Conservation (phyloP, 1,140 invertebrate species). For the Drosophila simulans region DNA sequence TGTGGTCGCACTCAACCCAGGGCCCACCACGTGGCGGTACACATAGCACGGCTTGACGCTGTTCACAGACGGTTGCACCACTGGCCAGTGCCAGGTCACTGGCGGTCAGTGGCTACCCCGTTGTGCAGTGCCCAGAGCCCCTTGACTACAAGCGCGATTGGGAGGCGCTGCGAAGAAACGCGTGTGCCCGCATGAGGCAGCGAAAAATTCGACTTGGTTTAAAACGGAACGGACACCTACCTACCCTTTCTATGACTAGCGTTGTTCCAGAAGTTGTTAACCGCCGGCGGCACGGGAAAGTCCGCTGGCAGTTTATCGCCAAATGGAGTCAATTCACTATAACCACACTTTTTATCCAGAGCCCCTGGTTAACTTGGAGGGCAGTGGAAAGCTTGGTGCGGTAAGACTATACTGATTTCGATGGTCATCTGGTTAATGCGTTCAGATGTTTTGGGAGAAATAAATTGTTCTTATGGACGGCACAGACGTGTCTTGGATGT, state of each 20-base stretch:
- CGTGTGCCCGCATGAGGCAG: conserved; percentile 26
- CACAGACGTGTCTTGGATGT: too few species aligned
- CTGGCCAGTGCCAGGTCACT: conserved; percentile 84
- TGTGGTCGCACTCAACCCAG: conserved; percentile 77
- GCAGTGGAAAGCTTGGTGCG: conserved; percentile 79
- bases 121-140: conserved; percentile 84
- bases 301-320: conserved; percentile 56
- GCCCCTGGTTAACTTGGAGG: conserved; percentile 50
- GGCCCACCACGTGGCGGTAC: conserved; percentile 84
- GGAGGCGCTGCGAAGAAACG: conserved; percentile 19
- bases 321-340: conserved; percentile 54
- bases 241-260: background rate
- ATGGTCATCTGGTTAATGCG: background rate
- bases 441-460: background rate
- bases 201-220: conserved; percentile 6
- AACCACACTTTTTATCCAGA: conserved; percentile 80
- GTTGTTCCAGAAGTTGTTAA: conserved; percentile 74
- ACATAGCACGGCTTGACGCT: conserved; percentile 84
- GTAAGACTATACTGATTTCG: conserved; percentile 36
- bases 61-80: conserved; percentile 84
- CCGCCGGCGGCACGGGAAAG: conserved; percentile 33
- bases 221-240: conserved; percentile 12
- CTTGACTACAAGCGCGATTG: conserved; percentile 24
- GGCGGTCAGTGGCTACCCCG: conserved; percentile 84
- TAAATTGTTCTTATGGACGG: background rate